A percentile compares a stretch with the other conserved stretches of the same genome.
phyloP scores from a whole-genome alignment of 2,797 vertebrate genomes.

The Yasuhikotakia modesta region DNA sequence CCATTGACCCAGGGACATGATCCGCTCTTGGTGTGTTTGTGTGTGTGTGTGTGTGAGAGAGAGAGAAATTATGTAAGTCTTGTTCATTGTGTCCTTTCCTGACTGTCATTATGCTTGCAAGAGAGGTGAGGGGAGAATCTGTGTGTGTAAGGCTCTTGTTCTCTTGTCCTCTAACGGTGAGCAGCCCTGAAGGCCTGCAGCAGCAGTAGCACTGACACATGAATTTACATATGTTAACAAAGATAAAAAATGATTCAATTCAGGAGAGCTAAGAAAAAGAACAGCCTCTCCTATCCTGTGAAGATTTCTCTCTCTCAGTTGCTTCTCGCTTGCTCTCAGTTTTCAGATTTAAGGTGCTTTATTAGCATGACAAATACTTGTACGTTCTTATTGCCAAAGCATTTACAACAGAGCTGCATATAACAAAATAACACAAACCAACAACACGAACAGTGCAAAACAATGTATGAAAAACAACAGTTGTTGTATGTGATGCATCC shows the following conservation, averaged over 20 bases:
- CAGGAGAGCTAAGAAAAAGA: slow-evolving; percentile 29
- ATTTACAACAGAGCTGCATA: slow-evolving; percentile 5
- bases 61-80: slow-evolving; percentile 19
- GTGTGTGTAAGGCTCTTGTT: slow-evolving; percentile 21
- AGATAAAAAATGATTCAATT: slow-evolving; percentile 45
- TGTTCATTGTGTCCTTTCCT: slow-evolving; percentile 32
- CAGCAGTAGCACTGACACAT: slow-evolving; percentile 43
- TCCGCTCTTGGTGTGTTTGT: slow-evolving; percentile 3
- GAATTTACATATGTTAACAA: slow-evolving; percentile 57
- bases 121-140: background rate
- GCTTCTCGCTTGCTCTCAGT: slow-evolving; percentile 5
- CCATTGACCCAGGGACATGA: background rate
- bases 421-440: background rate
- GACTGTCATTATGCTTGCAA: background rate
- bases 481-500: no score
- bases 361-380: slow-evolving; percentile 19
- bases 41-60: no score
- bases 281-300: slow-evolving; percentile 21
- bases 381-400: background rate
- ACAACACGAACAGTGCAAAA: background rate
- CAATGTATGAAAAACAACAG: background rate
- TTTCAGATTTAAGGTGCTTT: background rate
- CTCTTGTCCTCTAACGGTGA: slow-evolving; percentile 40
- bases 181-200: slow-evolving; percentile 50
- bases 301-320: slow-evolving; percentile 18